Base-by-base conservation (phyloP, 1,140 invertebrate species). In the Steinernema khuongi region DNA sequence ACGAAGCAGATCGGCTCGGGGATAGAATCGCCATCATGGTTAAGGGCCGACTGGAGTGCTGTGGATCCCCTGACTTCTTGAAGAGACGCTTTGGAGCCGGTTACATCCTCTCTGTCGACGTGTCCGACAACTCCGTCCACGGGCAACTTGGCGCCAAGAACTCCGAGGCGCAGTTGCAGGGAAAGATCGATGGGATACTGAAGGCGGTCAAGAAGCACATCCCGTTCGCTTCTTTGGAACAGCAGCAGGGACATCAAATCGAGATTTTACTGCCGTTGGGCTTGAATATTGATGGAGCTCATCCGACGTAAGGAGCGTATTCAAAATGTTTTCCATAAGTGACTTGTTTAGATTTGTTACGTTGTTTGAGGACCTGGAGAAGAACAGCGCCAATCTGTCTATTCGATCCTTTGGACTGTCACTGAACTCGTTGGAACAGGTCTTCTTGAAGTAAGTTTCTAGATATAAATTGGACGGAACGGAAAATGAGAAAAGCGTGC, bases 1-100 rank as follows among this genome's bases (percentile, higher is more conserved):
- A 97, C 86, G 96, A 98, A 88, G 95, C 95, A 7, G 95, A 98
- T 87, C 89, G 92, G 22, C 88, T 97, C 0, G 94, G 94, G 0
- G 88, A 89, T 77, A 73, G 87, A 72, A 85, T 88, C 33, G 86
- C 85, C 17, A 86, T 89, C 14, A 89, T 91, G 67, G 87, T 89
- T 17, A 86, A 89, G 70, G 91, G 91, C 36, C 87, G 88, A 73
- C 85, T 91, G 0, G 86, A 88, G 70, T 90, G 89, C 77, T 88
- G 87, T 79, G 91, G 90, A 1, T 89, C 90, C 0, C 89, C 89
- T 30, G 84, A 90, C 1, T 91, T 89, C 81, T 85, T 91, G 17
- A 91, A 91, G 84, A 74, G 30, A 30, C 74, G 76, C 60, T 75
- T 75, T 73, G 74, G 74, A 18, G 67, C 72, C n/a, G 74, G 74